These are phyloP conservation scores for Eupithecia abbreviata DNA, from an alignment of 2,888 invertebrate genomes.

Conservation along the genomic window DNA sequence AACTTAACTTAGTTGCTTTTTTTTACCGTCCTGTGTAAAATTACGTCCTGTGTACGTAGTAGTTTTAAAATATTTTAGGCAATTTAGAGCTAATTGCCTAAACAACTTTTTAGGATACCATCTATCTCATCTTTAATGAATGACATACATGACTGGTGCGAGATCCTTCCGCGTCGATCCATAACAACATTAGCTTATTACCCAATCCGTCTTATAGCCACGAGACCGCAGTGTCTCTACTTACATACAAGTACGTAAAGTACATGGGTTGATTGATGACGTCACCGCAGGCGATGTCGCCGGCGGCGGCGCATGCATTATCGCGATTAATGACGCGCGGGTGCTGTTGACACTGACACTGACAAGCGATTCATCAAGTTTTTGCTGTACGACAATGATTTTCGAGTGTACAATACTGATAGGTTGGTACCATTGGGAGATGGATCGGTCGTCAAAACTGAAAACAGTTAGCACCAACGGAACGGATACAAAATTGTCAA, in stretches of 20 bases:
- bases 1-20: too few relatives aligned
- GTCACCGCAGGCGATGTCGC: slow-evolving; percentile 32
- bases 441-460: slow-evolving; percentile 8
- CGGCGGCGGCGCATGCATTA: slow-evolving; percentile 31
- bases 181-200: slow-evolving; percentile 28
- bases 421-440: slow-evolving; percentile 8
- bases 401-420: slow-evolving; percentile 17
- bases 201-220: slow-evolving; percentile 26
- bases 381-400: slow-evolving; percentile 35
- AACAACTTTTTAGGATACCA: neutral
- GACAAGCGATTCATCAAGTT: slow-evolving; percentile 37
- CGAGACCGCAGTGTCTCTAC: slow-evolving; percentile 12
- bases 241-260: slow-evolving; percentile 8
- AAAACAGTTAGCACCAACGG: too few relatives aligned
- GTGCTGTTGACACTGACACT: slow-evolving; percentile 30
- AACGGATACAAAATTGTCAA: neutral
- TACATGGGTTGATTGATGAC: slow-evolving; percentile 35
- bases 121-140: neutral
- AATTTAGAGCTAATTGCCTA: too few relatives aligned
- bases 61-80: too few relatives aligned
- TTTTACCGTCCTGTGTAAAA: too few relatives aligned
- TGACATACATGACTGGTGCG: neutral
- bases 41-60: too few relatives aligned
- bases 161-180: slow-evolving; percentile 3
- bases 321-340: slow-evolving; percentile 39